These are phyloP conservation scores for Phataginus tetradactyla DNA, from an alignment of 2,797 vertebrate species.

Conservation along the genomic window DNA sequence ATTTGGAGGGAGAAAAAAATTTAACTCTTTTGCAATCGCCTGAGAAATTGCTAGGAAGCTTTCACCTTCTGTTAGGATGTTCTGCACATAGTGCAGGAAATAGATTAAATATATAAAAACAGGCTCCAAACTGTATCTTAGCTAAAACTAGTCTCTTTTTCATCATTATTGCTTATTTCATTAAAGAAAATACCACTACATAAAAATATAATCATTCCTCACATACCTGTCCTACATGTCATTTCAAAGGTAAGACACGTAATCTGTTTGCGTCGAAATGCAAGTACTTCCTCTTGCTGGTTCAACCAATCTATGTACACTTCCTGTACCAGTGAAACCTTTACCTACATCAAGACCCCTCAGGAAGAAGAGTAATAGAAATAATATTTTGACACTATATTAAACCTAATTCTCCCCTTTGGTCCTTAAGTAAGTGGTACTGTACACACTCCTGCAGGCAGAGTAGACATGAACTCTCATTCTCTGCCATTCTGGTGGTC, in stretches of 20 bases:
- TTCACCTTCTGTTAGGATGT: slow-evolving; percentile 41
- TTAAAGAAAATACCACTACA: slow-evolving; percentile 49
- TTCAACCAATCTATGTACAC: slow-evolving; percentile 69
- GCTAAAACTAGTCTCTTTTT: slow-evolving; percentile 45
- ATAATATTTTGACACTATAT: slow-evolving; percentile 41
- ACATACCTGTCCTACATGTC: not conserved
- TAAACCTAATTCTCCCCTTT: not conserved
- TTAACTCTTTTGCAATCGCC: slow-evolving; percentile 23
- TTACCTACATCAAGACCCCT: slow-evolving; percentile 37
- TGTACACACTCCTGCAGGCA: not conserved
- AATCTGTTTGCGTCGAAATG: slow-evolving; percentile 65
- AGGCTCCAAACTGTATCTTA: slow-evolving; percentile 42
- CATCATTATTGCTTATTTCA: slow-evolving; percentile 16
- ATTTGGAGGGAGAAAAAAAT: not conserved
- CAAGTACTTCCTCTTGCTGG: slow-evolving; percentile 69
- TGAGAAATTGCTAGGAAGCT: slow-evolving; percentile 56
- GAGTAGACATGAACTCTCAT: slow-evolving; percentile 5
- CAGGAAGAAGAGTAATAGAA: slow-evolving; percentile 56
- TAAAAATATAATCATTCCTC: slow-evolving; percentile 46
- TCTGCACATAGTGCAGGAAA: slow-evolving; percentile 12
- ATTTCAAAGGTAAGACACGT: slow-evolving; percentile 66
- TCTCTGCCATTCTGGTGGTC: not conserved
- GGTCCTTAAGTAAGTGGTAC: not conserved
- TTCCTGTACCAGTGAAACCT: slow-evolving; percentile 61
- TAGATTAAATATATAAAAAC: not conserved